Evolutionary conservation across 92 coral and sea anemone species (phyloP), one percentile per base, ranked within the genome.

Genomic region (Meandrina meandrites): DNA sequence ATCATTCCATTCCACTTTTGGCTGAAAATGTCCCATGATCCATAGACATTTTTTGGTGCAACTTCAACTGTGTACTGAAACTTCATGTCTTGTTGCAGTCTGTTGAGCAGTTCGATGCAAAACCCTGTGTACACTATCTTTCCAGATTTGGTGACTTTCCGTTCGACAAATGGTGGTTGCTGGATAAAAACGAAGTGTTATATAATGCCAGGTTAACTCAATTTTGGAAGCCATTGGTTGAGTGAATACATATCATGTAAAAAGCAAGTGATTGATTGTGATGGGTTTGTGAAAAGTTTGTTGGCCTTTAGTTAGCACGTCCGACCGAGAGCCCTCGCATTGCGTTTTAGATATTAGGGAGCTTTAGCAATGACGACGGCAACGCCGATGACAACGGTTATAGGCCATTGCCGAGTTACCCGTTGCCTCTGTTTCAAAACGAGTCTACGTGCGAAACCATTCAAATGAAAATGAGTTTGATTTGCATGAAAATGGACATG

Each of bases 1-100:
- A 91, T 90, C 86, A 91, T 71, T 51, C 94, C 94, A 42, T 84
- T 91, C 94, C 94, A 91, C 66, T 48, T 75, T 50, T 81, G 58
- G 6, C 56, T 84, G 75, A 69, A 75, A 12, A 40, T 34, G 58
- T 91, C 92, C 73, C 76, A 74, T 36, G 84, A 76, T 1, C 94
- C 94, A 51, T 84, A 91, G 7, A 57, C 22, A 27, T 86, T 86
- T 9, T 70, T 87, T 34, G 84, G 86, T 27, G 69, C 81, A 37
- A 85, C 37, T 30, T 80, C 82, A 37, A 91, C 27, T 60, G 89
- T 81, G 80, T 91, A 91, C 66, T 64, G 75, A 45, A 91, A 91
- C 64, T 91, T 85, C 86, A 91, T 85, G 47, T 91, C 91, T 75
- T 85, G 51, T 28, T 86, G 89, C 36, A 91, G 90, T 72, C 84